These are phyloP conservation scores for Geothlypis trichas DNA, from an alignment of 2,113 vertebrate species.

Conservation along the genomic window DNA sequence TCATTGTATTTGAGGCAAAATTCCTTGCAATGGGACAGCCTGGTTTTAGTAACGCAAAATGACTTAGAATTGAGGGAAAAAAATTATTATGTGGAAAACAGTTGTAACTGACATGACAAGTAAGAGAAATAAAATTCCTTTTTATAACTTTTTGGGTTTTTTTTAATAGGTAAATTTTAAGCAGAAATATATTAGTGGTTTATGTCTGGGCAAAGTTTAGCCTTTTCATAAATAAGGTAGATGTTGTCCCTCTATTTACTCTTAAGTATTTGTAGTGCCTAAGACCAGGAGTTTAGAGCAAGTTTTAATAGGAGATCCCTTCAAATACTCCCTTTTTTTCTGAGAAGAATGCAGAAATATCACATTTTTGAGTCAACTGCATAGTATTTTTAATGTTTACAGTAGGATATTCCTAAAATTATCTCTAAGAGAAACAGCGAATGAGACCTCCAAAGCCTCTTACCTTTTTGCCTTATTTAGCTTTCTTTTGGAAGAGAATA, in stretches of 20 bases:
- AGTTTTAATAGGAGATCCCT: neutral
- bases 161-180: neutral
- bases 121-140: neutral
- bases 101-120: neutral
- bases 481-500: neutral
- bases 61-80: neutral
- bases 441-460: neutral
- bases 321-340: neutral
- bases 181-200: neutral
- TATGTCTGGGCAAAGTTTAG: neutral
- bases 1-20: neutral
- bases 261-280: neutral
- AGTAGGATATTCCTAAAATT: neutral
- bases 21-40: neutral
- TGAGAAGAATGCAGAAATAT: neutral
- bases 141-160: neutral
- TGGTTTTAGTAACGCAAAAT: neutral
- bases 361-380: neutral
- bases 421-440: neutral
- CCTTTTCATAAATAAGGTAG: neutral
- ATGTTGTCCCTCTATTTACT: neutral
- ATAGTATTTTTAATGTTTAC: neutral
- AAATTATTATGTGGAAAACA: neutral
- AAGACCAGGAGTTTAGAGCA: neutral
- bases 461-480: neutral